Evolutionary conservation across 2,888 invertebrate species (phyloP), one percentile per base, ranked within the genome.

Genomic region (Alcis repandata): DNA sequence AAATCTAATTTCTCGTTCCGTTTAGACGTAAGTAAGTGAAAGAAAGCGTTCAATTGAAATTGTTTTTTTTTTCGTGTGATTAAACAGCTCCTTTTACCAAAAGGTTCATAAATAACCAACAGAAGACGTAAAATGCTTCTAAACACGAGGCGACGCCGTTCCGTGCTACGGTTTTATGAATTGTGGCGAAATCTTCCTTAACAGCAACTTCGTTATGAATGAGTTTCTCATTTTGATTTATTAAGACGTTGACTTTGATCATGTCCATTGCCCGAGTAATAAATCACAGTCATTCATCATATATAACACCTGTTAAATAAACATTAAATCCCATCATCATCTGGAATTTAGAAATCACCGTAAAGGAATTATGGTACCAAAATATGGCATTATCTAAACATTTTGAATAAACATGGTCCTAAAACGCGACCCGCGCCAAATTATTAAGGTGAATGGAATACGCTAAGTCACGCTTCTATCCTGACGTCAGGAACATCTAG

Each of bases 201-300:
- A 49, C 48, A 59, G 17, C 43, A 4, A n/a, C 38, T 8, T 81
- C 84, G 10, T 53, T 43, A 46, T 48, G 48, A 62, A 41, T 56
- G 41, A 49, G 11, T 56, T 62, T 41, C 49, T 60, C 60, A 33
- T 46, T 52, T 51, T 60, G 53, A 59, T 54, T 61, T 51, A 58
- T 20, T 15, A 71, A 15, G 32, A 48, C 53, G 43, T 54, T 48
- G 54, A 59, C 40, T 59, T 52, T 51, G 22, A 51, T 45, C 51
- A 43, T 46, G 3, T 49, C 11, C 10, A 45, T 32, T n/a, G 56
- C 40, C 13, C 36, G 36, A 22, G 7, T 17, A 1, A 22, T 52
- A 52, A 52, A 52, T 20, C 38, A 20, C 17, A 27, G 19, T 36
- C 9, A 27, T 36, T 36, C 9, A 13, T 41, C 1, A 54, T 54